Conservation (phyloP, 30 jellyfish, hydroid and myxozoan genomes). For the Turritopsis rubra region DNA sequence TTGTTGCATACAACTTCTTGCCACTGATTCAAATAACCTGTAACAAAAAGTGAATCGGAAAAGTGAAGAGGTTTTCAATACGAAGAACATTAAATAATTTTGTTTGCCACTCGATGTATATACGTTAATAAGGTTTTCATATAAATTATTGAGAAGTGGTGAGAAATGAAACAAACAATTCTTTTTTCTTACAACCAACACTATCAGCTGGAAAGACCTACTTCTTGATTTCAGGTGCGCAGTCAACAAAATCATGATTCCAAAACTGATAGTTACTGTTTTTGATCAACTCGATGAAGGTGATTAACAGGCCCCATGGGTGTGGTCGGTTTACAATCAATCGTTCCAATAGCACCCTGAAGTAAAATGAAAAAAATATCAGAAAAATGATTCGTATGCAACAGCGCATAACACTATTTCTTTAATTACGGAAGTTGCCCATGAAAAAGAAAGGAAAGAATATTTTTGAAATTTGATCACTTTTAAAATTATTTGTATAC, state of each 20-base stretch:
- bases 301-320: slow-evolving; percentile 97
- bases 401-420: too few species aligned
- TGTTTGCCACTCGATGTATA: too few species aligned
- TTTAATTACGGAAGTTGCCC: too few species aligned
- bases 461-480: too few species aligned
- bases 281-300: slow-evolving; percentile 91
- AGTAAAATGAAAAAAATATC: background rate
- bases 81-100: too few species aligned
- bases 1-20: slow-evolving; percentile 98
- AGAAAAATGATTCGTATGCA: background rate
- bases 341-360: slow-evolving; percentile 88
- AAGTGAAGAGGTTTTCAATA: background rate
- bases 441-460: too few species aligned
- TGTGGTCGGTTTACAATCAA: slow-evolving; percentile 96
- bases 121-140: too few species aligned
- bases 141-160: too few species aligned
- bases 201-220: slow-evolving; percentile 18
- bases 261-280: slow-evolving; percentile 92
- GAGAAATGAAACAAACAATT: too few species aligned
- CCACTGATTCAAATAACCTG: slow-evolving; percentile 95
- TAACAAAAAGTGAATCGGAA: background rate
- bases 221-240: slow-evolving; percentile 99
- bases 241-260: slow-evolving; percentile 96
- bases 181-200: too few species aligned
- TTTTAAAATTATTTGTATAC: too few species aligned